Conservation (phyloP, 2,113 vertebrate species). For the Gopherus flavomarginatus region DNA sequence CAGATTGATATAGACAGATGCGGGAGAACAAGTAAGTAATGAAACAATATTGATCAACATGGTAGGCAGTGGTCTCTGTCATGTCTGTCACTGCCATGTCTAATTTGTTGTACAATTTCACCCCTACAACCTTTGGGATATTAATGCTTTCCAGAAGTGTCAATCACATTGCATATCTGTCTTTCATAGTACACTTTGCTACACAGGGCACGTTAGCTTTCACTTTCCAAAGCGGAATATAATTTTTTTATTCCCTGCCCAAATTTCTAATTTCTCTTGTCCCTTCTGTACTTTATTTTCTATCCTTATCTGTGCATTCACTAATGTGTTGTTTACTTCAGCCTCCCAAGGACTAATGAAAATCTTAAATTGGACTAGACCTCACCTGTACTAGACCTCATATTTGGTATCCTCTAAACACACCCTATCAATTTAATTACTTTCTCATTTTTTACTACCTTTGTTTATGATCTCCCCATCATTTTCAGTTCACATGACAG, state of each 20-base stretch:
- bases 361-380: background rate
- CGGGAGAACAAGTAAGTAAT: background rate
- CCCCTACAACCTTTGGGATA: background rate
- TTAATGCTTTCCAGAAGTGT: background rate
- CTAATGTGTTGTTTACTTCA: background rate
- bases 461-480: background rate
- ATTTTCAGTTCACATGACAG: background rate
- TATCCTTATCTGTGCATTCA: background rate
- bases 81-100: background rate
- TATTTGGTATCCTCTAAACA: background rate
- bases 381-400: background rate
- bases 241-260: background rate
- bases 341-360: background rate
- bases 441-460: background rate
- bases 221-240: background rate
- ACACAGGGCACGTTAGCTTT: accelerated
- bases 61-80: background rate
- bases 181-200: background rate
- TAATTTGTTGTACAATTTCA: background rate
- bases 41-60: background rate
- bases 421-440: background rate
- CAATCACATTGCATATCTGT: background rate
- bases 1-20: background rate
- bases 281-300: background rate
- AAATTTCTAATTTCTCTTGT: background rate